These are phyloP conservation scores for Peromyscus melanophrys DNA, from an alignment of 2,797 vertebrate genomes.

Conservation along the genomic window DNA sequence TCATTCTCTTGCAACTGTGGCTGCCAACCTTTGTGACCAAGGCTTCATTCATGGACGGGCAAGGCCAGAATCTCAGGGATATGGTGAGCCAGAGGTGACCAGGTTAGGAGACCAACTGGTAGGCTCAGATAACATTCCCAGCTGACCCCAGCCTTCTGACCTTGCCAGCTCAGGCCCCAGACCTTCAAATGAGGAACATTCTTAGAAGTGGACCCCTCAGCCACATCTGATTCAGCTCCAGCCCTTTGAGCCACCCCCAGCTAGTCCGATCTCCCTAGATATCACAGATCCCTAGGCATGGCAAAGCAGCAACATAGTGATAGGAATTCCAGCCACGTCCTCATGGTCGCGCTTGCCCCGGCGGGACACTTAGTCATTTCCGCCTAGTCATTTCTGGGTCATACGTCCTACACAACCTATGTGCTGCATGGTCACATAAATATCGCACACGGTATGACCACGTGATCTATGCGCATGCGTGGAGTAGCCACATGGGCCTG, in stretches of 20 bases:
- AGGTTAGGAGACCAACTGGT: not conserved
- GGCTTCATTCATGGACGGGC: not conserved
- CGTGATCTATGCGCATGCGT: no score
- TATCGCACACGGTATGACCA: no score
- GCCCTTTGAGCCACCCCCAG: not conserved
- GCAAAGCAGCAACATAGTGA: not conserved
- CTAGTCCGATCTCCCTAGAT: not conserved
- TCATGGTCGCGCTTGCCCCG: no score
- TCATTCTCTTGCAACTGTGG: not conserved
- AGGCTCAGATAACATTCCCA: not conserved
- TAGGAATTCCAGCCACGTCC: no score
- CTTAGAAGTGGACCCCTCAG: not conserved
- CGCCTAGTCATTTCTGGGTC: no score
- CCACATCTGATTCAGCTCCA: not conserved
- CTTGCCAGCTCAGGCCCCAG: not conserved
- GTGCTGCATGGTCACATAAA: no score
- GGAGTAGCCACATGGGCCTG: no score
- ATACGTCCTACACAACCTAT: no score
- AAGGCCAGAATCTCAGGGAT: not conserved
- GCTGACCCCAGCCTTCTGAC: not conserved
- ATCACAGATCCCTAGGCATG: not conserved
- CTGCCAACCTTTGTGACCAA: not conserved
- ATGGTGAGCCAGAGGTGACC: not conserved
- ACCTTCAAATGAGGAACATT: not conserved
- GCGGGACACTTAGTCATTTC: no score